A percentile compares a stretch with the other conserved stretches of the same genome.
These are phyloP conservation scores for Trematomus bernacchii DNA, from an alignment of 2,797 vertebrate species.

Conservation along the genomic window DNA sequence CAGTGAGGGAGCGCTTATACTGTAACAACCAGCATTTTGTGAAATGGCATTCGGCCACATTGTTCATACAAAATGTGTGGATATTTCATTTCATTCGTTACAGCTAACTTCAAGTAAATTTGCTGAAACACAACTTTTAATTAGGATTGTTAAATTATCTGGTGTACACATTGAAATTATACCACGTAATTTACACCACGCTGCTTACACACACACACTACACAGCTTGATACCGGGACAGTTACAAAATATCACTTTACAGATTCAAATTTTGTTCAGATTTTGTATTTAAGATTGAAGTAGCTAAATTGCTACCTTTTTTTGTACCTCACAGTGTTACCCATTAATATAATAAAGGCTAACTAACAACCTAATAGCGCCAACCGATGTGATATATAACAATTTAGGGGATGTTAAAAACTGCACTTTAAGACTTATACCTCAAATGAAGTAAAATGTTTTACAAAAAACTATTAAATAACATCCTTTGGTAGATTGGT, in stretches of 20 bases:
- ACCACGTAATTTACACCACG: slow-evolving; percentile 18
- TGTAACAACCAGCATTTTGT: not conserved
- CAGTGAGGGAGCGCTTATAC: not conserved
- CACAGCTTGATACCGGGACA: slow-evolving; percentile 19
- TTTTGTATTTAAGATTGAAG: slow-evolving; percentile 7
- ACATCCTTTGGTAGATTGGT: slow-evolving; percentile 48
- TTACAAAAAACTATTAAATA: slow-evolving; percentile 37
- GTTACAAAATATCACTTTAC: slow-evolving; percentile 24
- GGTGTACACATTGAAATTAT: slow-evolving; percentile 20
- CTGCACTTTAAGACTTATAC: not conserved
- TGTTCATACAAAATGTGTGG: not conserved
- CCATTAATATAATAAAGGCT: slow-evolving; percentile 2
- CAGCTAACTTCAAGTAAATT: slow-evolving; percentile 22
- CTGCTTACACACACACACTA: slow-evolving; percentile 13
- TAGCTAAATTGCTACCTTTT: not conserved
- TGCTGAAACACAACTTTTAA: not conserved
- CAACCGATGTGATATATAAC: slow-evolving; percentile 8
- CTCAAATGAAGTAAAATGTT: slow-evolving; percentile 9
- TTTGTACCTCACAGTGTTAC: not conserved
- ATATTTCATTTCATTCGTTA: slow-evolving; percentile 15
- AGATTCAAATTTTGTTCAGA: not conserved
- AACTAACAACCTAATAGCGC: not conserved
- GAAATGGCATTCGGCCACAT: slow-evolving; percentile 9
- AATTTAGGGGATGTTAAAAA: slow-evolving; percentile 19
- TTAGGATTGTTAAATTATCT: slow-evolving; percentile 9